These are phyloP conservation scores for Lycaon pictus DNA, from an alignment of 2,113 vertebrate genomes.

Conservation along the genomic window DNA sequence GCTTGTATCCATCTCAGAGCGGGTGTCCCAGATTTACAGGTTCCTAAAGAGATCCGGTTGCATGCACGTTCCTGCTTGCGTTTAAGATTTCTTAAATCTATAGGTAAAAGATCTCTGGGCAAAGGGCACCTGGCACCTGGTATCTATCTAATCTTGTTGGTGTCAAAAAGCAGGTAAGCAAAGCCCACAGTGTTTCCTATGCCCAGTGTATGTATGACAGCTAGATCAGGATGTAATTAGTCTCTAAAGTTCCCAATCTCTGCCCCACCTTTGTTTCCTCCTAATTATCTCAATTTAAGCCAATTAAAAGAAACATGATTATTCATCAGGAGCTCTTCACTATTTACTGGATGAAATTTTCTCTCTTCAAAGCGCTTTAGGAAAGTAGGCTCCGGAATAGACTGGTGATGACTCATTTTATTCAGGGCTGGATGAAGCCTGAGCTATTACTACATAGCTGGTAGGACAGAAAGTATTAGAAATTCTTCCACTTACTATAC, in stretches of 20 bases:
- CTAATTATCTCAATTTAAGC: conserved; percentile 22
- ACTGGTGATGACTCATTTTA: not conserved
- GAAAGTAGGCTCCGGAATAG: not conserved
- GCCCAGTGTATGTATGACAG: too few species aligned
- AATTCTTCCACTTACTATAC: not conserved
- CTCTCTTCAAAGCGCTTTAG: conserved; percentile 48
- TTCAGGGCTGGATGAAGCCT: not conserved
- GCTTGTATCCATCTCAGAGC: not conserved
- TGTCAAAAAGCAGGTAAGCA: not conserved
- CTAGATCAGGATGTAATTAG: not conserved
- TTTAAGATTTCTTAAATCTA: not conserved
- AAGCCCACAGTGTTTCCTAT: not conserved
- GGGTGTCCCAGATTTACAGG: not conserved
- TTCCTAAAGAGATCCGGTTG: not conserved
- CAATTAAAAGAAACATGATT: conserved; percentile 36
- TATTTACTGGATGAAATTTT: not conserved
- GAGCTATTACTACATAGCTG: not conserved
- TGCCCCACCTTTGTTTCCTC: not conserved
- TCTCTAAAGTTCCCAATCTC: conserved; percentile 6
- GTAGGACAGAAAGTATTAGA: not conserved
- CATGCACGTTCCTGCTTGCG: not conserved
- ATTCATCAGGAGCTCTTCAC: conserved; percentile 37
- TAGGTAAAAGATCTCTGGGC: not conserved
- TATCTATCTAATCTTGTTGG: not conserved
- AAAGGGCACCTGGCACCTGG: not conserved